A percentile compares a stretch with the other conserved stretches of the same genome.
phyloP scores from a whole-genome alignment of 2,113 vertebrate genomes.

The Hippocampus mohnikei region DNA sequence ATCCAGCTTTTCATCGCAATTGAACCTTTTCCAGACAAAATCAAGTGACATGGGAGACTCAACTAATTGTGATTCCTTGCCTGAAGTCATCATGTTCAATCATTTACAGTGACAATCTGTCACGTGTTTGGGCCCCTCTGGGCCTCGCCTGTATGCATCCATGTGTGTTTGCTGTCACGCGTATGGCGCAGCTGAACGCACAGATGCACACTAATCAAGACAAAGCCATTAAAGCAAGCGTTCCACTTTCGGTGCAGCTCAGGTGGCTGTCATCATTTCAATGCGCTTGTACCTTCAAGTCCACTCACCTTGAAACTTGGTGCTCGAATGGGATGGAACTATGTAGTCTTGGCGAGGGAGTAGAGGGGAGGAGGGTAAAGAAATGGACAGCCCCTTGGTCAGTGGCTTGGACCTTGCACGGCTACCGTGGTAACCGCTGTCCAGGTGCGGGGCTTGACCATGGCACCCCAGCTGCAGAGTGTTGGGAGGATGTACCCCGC shows the following conservation, averaged over 20 bases:
- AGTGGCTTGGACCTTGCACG: constrained; percentile 68
- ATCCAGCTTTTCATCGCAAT: not conserved
- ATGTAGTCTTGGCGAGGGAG: constrained; percentile 83
- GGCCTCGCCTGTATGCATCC: constrained; percentile 29
- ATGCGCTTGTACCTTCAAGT: constrained; percentile 18
- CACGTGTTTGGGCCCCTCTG: constrained; percentile 39
- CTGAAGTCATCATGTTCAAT: constrained; percentile 52
- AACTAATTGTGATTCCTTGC: constrained; percentile 34
- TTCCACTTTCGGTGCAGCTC: constrained; percentile 21
- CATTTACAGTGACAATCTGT: constrained; percentile 65
- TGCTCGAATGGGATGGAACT: constrained; percentile 75
- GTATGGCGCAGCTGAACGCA: constrained; percentile 47
- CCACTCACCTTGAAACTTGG: constrained; percentile 85
- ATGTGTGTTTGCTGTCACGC: constrained; percentile 47
- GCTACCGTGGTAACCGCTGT: constrained; percentile 43
- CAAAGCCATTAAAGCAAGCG: constrained; percentile 33
- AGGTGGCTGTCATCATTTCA: constrained; percentile 11
- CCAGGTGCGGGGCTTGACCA: constrained; percentile 41
- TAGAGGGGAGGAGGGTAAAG: constrained; percentile 89
- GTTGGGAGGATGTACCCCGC: constrained; percentile 72
- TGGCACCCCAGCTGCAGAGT: constrained; percentile 50
- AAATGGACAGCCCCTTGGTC: constrained; percentile 87
- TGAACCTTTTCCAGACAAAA: not conserved
- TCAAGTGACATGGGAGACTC: constrained; percentile 8
- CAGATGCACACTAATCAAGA: constrained; percentile 44